Evolutionary conservation across 2,113 vertebrate genomes (phyloP), one percentile per base, ranked within the genome.

Genomic region (Corvus moneduloides): DNA sequence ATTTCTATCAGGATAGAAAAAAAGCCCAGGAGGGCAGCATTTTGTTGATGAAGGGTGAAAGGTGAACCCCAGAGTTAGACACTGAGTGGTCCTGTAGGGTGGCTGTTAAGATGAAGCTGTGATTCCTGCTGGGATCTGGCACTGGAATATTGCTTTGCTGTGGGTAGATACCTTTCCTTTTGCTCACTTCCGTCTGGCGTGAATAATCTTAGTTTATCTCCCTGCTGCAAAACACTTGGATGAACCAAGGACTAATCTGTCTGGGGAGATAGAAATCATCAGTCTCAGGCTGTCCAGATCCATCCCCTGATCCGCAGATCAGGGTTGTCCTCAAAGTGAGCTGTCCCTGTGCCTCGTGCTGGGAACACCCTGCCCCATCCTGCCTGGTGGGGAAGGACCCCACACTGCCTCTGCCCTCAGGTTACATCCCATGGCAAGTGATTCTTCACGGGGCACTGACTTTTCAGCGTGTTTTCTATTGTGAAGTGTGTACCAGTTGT

Each of bases 381-480:
- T 32, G 51, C 26, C 48, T 15, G 0, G 5, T 9, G 26, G 12
- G 30, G 4, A 1, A 4, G 76, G 17, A 71, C 27, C 66, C 68
- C 23, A 1, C 19, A 0, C 8, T 39, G 30, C 43, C 54, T 30
- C 44, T 86, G 49, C 66, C 51, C 48, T 11, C 0, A 0, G 43
- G 8, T 41, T 14, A 3, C 55, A 10, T 3, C 63, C 48, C 37
- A 1, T 0, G 33, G 72, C 32, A 11, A 5, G 51, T 0, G 1
- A 21, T 71, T 11, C 49, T 39, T 27, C 33, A 2, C 0, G 4
- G 14, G 33, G 9, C 62, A 4, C 32, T 20, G 73, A 11, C 44
- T 27, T n/a, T 5, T 8, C n/a, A 19, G 20, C 0, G 1, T 6
- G 6, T 10, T 79, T 62, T 1, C 41, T 22, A 0, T 4, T 24